A percentile compares a stretch with the other conserved stretches of the same genome.
phyloP scores from a whole-genome alignment of 2,113 vertebrate species.

The Tragelaphus strepsiceros region DNA sequence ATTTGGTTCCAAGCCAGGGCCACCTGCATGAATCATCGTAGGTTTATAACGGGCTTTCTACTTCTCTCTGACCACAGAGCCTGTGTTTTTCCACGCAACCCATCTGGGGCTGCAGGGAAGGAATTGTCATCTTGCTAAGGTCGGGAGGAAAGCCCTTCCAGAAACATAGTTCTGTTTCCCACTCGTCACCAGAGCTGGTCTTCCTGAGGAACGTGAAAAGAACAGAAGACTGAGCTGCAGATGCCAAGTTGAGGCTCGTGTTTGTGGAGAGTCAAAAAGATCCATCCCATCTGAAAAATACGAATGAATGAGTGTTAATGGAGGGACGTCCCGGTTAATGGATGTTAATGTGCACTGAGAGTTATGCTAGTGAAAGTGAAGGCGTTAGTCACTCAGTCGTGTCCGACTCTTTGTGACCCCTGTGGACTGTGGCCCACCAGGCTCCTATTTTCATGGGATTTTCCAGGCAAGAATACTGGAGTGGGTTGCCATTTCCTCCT shows the following conservation, averaged over 20 bases:
- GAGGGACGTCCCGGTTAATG: not conserved
- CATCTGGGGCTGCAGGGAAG: not conserved
- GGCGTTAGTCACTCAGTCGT: not conserved
- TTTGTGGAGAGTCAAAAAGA: not conserved
- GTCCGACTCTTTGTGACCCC: not conserved
- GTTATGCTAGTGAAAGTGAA: not conserved
- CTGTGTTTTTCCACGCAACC: not conserved
- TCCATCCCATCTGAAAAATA: not conserved
- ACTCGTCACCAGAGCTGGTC: not conserved
- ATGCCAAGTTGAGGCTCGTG: not conserved
- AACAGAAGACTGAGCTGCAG: not conserved
- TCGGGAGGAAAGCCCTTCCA: not conserved
- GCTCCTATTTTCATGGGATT: not conserved
- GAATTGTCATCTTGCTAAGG: too few species aligned
- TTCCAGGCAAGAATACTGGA: not conserved
- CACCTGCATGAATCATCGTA: not conserved
- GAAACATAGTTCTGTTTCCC: not conserved
- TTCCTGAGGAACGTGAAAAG: not conserved
- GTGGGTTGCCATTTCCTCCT: not conserved
- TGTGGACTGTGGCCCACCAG: not conserved
- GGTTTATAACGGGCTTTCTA: not conserved
- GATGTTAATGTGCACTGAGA: not conserved
- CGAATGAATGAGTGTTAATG: not conserved
- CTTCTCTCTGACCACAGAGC: not conserved
- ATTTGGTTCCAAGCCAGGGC: not conserved